Conservation (phyloP, 23 tunicate species). For the Trididemnum nubilum region DNA sequence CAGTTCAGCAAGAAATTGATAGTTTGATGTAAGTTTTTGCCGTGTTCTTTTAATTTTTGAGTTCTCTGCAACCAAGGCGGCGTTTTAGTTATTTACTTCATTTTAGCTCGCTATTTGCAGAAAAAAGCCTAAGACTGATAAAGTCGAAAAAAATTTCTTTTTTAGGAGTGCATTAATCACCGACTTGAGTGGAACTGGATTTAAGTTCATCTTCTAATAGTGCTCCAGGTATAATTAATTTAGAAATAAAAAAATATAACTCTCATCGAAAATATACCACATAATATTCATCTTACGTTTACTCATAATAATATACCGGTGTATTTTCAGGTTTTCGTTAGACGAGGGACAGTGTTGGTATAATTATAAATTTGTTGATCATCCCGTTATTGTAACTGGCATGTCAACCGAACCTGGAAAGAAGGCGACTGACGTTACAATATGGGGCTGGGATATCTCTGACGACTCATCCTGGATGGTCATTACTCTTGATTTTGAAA, state of each 20-base stretch:
- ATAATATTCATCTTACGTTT: no score
- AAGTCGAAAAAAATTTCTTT: no score
- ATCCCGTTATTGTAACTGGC: conserved; percentile 58
- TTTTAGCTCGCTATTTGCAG: neutral
- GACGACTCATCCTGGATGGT: conserved; percentile 86
- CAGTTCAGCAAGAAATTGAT: conserved; percentile 14
- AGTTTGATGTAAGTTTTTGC: conserved; percentile 51
- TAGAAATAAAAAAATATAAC: no score
- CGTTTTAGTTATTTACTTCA: neutral
- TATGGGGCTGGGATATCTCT: conserved; percentile 92
- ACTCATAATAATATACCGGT: no score
- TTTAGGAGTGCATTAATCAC: no score
- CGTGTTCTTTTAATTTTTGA: no score
- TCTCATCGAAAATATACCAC: no score
- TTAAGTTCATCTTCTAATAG: no score
- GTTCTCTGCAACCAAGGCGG: no score
- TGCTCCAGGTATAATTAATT: no score
- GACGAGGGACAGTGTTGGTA: conserved; percentile 97
- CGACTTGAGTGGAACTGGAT: no score
- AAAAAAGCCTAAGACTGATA: no score
- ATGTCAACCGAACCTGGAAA: conserved; percentile 86
- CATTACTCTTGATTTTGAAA: conserved; percentile 64
- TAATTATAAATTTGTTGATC: conserved; percentile 59
- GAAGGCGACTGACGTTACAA: conserved; percentile 69
- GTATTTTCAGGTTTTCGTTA: conserved; percentile 85